phyloP scores from a whole-genome alignment of 2,888 invertebrate species.

The Rotaria macrura region DNA sequence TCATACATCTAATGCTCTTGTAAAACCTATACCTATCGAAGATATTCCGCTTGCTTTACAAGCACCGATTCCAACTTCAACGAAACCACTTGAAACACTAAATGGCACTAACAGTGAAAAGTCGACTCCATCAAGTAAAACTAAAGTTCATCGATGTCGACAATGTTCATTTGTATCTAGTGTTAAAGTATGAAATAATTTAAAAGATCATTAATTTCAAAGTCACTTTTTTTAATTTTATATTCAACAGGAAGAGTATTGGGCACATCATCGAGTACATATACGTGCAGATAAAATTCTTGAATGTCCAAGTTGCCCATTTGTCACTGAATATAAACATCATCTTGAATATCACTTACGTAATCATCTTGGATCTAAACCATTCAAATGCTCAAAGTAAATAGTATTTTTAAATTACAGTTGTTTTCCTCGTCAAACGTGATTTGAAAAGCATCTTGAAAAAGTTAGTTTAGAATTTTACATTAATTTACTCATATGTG shows the following conservation, averaged over 20 bases:
- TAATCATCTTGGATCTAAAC: slow-evolving; percentile 86
- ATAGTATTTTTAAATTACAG: slow-evolving; percentile 22
- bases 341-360: slow-evolving; percentile 90
- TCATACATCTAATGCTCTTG: not conserved
- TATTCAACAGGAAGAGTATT: slow-evolving; percentile 61
- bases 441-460: no score
- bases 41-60: not conserved
- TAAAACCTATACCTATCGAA: not conserved
- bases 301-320: slow-evolving; percentile 80
- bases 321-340: slow-evolving; percentile 96
- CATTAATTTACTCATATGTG: no score
- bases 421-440: no score
- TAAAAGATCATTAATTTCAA: not conserved
- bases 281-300: slow-evolving; percentile 84
- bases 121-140: not conserved
- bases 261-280: slow-evolving; percentile 77
- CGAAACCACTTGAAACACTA: not conserved
- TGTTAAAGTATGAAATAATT: not conserved
- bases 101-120: not conserved
- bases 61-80: not conserved
- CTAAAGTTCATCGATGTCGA: slow-evolving; percentile 18
- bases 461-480: no score
- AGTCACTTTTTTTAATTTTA: no score
- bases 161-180: slow-evolving; percentile 17
- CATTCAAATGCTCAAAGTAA: slow-evolving; percentile 72